Evolutionary conservation across 2,888 invertebrate species (phyloP), one percentile per base, ranked within the genome.

Genomic region (Nomada fucata): DNA sequence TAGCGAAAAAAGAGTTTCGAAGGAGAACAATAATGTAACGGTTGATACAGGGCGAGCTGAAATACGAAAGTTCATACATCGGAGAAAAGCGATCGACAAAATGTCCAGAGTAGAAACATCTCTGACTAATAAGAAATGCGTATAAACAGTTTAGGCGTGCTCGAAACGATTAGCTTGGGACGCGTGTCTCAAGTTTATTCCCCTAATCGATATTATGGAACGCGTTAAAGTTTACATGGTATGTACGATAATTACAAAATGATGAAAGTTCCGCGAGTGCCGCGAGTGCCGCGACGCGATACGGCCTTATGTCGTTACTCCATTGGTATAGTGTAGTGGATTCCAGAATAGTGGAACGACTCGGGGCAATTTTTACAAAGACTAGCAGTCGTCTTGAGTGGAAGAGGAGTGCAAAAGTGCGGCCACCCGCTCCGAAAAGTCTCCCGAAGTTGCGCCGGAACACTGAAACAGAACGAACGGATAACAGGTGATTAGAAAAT

Each of bases 351-450:
- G 70, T 57, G 18, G 64, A 53, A 60, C 64, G 57, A n/a, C 42
- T 65, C 55, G 61, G 42, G 53, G 63, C 50, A 44, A 72, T 29
- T 77, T 74, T 82, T 82, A 76, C 85, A 77, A 79, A 67, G 86
- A 91, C 90, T 92, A 92, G 92, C 92, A 92, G 82, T 92, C 92
- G 73, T 92, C 92, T 76, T 91, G 92, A 29, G 91, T 90, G 60
- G 92, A 89, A 3, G 92, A 92, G 18, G 91, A 87, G 79, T 90
- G 91, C 76, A 92, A 72, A 20, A 92, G 91, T n/a, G 92, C 91
- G 47, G 92, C 92, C 50, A 92, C 91, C 44, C 92, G 88, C 29
- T 92, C 92, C 29, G 90, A 91, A 69, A 92, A 91, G 53, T 92
- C 91, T 15, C 90, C 90, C 13, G 90, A 88, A 15, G 83, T 85